These are phyloP conservation scores for Heliconius congener DNA, from an alignment of 1,140 invertebrate species.

Conservation along the genomic window DNA sequence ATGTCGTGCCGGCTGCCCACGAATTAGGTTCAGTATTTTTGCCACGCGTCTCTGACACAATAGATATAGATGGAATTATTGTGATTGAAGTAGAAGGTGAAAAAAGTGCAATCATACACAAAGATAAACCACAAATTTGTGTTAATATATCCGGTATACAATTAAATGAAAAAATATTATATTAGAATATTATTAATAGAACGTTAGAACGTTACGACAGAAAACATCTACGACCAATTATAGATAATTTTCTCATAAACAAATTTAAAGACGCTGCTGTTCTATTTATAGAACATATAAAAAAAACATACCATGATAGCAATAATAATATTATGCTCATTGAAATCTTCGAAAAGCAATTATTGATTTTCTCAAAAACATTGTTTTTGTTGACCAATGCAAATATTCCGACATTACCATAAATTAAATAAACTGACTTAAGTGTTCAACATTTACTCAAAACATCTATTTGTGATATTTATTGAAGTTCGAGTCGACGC, in stretches of 20 bases:
- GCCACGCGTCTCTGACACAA: conserved; percentile 63
- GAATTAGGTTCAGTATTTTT: conserved; percentile 41
- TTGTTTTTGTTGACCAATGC: conserved; percentile 44
- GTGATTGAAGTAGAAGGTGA: conserved; percentile 67
- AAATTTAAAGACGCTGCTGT: not conserved
- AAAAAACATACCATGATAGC: not conserved
- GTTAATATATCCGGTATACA: not conserved
- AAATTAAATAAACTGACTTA: conserved; percentile 54
- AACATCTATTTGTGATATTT: conserved; percentile 53
- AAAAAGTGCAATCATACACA: conserved; percentile 41
- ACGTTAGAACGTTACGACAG: not conserved
- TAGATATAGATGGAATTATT: conserved; percentile 63
- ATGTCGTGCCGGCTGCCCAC: not conserved
- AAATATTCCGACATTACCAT: conserved; percentile 47
- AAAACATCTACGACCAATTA: not conserved
- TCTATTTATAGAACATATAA: not conserved
- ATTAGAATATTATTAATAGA: not conserved
- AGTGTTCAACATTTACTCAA: conserved; percentile 52
- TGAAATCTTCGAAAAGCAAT: conserved; percentile 1
- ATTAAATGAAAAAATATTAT: not conserved
- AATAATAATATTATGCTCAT: not conserved
- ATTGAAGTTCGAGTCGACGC: conserved; percentile 47
- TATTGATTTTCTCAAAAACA: conserved; percentile 40
- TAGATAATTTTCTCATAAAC: not conserved
- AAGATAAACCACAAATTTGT: not conserved